Evolutionary conservation across 2,888 invertebrate genomes (phyloP).

Genomic region (Mycalesis mineus): DNA sequence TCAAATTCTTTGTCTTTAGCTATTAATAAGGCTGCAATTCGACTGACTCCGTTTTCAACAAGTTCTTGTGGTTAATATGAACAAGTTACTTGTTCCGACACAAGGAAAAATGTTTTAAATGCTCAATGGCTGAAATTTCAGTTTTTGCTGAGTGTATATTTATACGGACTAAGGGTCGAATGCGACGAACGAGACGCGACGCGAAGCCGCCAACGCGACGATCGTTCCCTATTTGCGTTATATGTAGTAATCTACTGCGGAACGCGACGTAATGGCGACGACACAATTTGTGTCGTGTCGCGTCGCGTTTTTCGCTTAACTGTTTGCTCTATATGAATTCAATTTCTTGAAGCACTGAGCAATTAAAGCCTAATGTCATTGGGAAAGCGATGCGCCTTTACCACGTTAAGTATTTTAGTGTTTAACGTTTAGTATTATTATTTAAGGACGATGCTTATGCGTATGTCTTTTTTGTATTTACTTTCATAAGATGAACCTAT

Average conservation of each 20-base stretch:
- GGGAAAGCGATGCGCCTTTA: not conserved
- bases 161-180: no score
- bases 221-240: no score
- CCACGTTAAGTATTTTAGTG: constrained; percentile 37
- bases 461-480: not conserved
- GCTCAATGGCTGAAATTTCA: not conserved
- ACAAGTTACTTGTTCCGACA: no score
- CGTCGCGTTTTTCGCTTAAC: no score
- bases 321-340: not conserved
- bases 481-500: not conserved
- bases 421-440: constrained; percentile 48
- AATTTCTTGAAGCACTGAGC: not conserved
- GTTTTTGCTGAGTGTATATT: not conserved
- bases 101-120: no score
- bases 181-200: no score
- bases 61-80: no score
- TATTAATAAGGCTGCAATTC: not conserved
- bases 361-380: not conserved
- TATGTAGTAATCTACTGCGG: no score
- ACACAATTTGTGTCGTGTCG: no score
- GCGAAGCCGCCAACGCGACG: no score
- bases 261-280: no score
- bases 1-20: constrained; percentile 20
- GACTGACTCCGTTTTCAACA: not conserved
- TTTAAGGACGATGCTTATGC: constrained; percentile 43